These are phyloP conservation scores for Ptychobarbus kaznakovi DNA, from an alignment of 2,797 vertebrate species.

Conservation along the genomic window DNA sequence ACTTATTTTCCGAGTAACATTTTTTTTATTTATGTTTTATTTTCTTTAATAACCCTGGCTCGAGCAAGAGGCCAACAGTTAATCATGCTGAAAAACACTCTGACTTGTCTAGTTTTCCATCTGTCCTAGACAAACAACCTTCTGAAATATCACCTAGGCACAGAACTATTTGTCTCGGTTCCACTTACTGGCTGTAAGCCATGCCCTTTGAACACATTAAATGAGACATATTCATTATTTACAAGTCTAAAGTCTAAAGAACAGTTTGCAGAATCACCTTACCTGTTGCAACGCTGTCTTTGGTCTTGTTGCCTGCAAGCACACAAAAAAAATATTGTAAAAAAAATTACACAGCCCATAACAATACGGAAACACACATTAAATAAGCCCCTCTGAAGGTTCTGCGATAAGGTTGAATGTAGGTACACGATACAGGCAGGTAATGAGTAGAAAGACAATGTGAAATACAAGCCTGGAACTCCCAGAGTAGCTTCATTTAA, in stretches of 20 bases:
- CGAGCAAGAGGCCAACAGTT: background rate
- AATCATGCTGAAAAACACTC: constrained; percentile 7
- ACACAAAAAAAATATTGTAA: constrained; percentile 39
- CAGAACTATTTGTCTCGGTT: constrained; percentile 36
- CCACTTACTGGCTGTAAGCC: constrained; percentile 34
- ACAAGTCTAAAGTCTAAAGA: constrained; percentile 27
- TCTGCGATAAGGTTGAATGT: background rate
- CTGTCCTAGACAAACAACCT: constrained; percentile 22
- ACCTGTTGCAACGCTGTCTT: constrained; percentile 96
- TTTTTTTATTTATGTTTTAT: background rate
- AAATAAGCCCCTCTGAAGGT: constrained; percentile 2
- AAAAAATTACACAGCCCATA: background rate
- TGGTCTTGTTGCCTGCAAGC: constrained; percentile 92
- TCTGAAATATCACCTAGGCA: constrained; percentile 34
- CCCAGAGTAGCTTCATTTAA: constrained; percentile 34
- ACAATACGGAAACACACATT: background rate
- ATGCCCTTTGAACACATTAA: constrained; percentile 39
- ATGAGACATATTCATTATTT: constrained; percentile 56
- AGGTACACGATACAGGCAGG: background rate
- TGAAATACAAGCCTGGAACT: constrained; percentile 27
- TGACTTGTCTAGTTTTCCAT: constrained; percentile 5
- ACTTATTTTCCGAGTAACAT: too few relatives aligned
- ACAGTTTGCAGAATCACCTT: constrained; percentile 61
- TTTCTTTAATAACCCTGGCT: background rate
- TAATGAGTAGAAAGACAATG: constrained; percentile 6